Percentiles rank a stretch among this genome's conserved stretches.
Evolutionary conservation across 2,113 vertebrate species (phyloP).

Genomic region (Gallinago paraguaiae): DNA sequence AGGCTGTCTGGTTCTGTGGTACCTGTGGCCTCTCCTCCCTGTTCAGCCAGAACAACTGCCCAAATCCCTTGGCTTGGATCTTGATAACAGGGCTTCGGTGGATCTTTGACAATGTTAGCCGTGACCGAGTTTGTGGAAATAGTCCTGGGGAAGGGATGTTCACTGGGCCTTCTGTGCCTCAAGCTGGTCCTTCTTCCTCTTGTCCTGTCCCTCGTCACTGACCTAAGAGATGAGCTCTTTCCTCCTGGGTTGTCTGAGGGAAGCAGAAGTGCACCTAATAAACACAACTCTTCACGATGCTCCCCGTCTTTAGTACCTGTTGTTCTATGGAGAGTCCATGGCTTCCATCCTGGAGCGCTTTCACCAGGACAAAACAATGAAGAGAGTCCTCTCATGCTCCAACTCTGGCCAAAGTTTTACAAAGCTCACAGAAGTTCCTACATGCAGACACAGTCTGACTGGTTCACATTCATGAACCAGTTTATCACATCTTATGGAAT

Average conservation of each 20-base stretch:
- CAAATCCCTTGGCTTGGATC: neutral
- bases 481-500: neutral
- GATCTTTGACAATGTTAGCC: neutral
- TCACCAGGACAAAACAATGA: neutral
- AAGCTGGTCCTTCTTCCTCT: neutral
- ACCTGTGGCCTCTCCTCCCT: neutral
- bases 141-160: neutral
- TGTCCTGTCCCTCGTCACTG: neutral
- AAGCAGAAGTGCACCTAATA: neutral
- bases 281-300: neutral
- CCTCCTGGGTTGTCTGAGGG: neutral
- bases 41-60: neutral
- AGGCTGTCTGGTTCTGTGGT: neutral
- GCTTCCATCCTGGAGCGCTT: neutral
- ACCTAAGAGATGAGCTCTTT: neutral
- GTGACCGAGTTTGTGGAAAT: neutral
- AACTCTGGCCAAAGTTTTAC: neutral
- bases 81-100: neutral
- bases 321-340: rapidly evolving
- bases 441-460: neutral
- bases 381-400: rapidly evolving
- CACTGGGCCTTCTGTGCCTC: neutral
- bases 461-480: neutral
- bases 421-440: neutral
- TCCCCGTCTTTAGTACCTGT: neutral